Base-by-base conservation (phyloP, 2,888 invertebrate species). In the Phasia obesa region DNA sequence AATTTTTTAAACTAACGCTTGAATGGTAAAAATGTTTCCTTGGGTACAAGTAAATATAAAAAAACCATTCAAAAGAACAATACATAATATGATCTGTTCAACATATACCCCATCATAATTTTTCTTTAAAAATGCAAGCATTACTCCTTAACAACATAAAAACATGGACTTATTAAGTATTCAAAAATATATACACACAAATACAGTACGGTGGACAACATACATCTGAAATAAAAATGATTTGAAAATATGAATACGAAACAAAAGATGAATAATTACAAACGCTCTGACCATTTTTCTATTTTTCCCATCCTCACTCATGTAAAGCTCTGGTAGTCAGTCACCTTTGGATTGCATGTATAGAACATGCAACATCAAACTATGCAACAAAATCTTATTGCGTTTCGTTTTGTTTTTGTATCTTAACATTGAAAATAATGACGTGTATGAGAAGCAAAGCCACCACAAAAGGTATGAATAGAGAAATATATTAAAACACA, bases 221-320 rank as follows among this genome's bases (percentile, higher is more conserved):
- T 53, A 53, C 2, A 5, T 15, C n/a, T 13, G 7, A 23, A 35
- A 27, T 6, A 27, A 38, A 38, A 17, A 17, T 25, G 25, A 42
- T 51, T 73, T 49, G n/a, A 38, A 35, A 57, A 7, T 53, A 19
- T 13, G 60, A 73, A 62, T 53, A n/a, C 21, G 27, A 19, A 73
- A 73, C 51, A 64, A 74, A 47, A 55, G 27, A 42, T 62, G 62
- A 53, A 74, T 74, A 64, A 74, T 74, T 74, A 55, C 44, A 19
- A 27, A 42, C 2, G 21, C n/a, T 49, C 25, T 7, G 7, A 5
- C 17, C 17, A 21, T 42, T 60, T 23, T n/a, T 0, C n/a, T 23
- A 23, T 42, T 60, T n/a, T 23, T 15, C 38, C 1, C 59, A 13
- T 2, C 0, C 35, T 23, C 5, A 42, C 15, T 19, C 7, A 21